These are phyloP conservation scores for Chironomus striatipennis DNA, from an alignment of 1,140 invertebrate species.

Conservation along the genomic window DNA sequence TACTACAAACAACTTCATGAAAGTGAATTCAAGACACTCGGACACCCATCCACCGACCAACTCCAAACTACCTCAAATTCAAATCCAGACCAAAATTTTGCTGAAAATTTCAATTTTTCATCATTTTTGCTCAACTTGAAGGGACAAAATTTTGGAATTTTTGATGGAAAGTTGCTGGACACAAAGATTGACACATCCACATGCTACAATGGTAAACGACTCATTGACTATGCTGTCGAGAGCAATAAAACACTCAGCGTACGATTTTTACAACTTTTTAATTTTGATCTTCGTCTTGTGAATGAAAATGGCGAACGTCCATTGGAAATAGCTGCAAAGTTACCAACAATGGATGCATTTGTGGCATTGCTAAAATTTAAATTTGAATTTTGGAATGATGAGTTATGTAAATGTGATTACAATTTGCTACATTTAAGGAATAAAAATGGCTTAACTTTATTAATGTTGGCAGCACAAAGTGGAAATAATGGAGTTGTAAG, in stretches of 20 bases:
- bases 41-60: background rate
- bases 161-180: background rate
- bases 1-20: background rate
- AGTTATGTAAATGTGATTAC: background rate
- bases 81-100: background rate
- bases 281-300: background rate
- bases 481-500: background rate
- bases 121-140: background rate
- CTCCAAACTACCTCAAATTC: background rate
- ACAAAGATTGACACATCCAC: background rate
- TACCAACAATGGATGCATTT: background rate
- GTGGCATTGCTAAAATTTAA: background rate
- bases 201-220: background rate
- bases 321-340: background rate
- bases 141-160: background rate
- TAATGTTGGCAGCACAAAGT: background rate
- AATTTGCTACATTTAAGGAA: background rate
- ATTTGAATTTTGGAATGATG: constrained; percentile 9
- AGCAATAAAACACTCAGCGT: background rate
- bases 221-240: background rate
- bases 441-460: background rate
- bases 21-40: background rate
- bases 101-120: background rate
- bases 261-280: background rate
- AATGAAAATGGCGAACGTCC: background rate